Evolutionary conservation across 1,140 invertebrate species (phyloP).

Genomic region (Drosophila tsacasi): DNA sequence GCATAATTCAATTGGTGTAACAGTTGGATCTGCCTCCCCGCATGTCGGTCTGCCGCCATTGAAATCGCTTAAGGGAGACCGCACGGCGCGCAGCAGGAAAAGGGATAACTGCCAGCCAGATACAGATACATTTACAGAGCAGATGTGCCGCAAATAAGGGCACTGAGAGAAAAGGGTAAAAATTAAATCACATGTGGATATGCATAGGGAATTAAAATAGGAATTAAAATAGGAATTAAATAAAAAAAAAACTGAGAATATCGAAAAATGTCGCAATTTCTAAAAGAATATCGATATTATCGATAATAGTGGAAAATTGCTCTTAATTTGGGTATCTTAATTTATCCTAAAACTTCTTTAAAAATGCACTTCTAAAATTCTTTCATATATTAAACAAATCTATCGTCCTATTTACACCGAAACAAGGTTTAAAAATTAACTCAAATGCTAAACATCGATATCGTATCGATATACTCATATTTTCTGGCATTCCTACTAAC

Average conservation of each 20-base stretch:
- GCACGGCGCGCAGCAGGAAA: conserved; percentile 17
- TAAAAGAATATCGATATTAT: not conserved
- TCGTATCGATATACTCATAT: not conserved
- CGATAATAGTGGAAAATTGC: not conserved
- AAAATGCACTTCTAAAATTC: not conserved
- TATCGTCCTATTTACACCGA: not conserved
- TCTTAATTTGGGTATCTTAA: not conserved
- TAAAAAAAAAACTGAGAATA: no score
- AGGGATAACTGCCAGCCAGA: conserved; percentile 26
- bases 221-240: no score
- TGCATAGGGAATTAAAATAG: no score
- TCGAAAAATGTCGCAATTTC: no score
- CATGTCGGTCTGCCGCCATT: conserved; percentile 11
- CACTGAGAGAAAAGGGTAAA: conserved; percentile 4
- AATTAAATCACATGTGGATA: not conserved
- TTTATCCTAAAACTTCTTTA: not conserved
- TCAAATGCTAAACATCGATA: not conserved
- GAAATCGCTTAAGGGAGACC: conserved; percentile 32
- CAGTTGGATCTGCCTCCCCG: conserved; percentile 45
- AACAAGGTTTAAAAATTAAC: not conserved
- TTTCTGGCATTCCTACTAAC: not conserved
- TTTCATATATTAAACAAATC: no score
- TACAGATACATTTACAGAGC: conserved; percentile 15
- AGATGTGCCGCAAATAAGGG: conserved; percentile 9
- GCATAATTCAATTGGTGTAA: conserved; percentile 81